Conservation (phyloP, 1,140 invertebrate genomes). For the Oncopodura yosiiana region DNA sequence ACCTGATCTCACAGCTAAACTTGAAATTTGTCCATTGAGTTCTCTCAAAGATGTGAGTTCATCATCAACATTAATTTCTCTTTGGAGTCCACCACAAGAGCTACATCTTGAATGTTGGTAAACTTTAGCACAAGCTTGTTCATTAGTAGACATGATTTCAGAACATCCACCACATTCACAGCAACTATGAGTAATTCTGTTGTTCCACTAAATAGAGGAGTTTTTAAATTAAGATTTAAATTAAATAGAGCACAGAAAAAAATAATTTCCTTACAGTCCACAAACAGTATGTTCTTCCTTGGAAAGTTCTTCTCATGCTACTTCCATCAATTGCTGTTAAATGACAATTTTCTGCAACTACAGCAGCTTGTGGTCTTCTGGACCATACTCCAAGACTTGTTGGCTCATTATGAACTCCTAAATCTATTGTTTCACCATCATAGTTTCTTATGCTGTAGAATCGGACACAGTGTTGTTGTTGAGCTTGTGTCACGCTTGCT, state of each 20-base stretch:
- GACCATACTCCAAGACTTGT: too few relatives aligned
- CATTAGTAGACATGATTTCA: background rate
- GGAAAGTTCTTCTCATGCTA: constrained; percentile 2
- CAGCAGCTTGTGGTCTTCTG: too few relatives aligned
- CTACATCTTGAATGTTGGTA: constrained; percentile 18
- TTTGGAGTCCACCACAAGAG: constrained; percentile 13
- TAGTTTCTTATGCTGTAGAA: too few relatives aligned
- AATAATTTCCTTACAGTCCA: too few relatives aligned
- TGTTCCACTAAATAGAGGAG: too few relatives aligned
- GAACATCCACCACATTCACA: constrained; percentile 23
- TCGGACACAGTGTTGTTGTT: too few relatives aligned
- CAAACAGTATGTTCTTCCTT: constrained; percentile 14
- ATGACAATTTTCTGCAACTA: constrained; percentile 11
- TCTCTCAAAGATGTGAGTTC: constrained; percentile 9
- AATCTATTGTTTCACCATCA: too few relatives aligned
- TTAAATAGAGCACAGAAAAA: too few relatives aligned
- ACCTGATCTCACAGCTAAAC: constrained; percentile 6
- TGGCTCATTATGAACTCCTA: too few relatives aligned
- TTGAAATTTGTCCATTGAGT: constrained; percentile 21
- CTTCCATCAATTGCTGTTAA: constrained; percentile 12
- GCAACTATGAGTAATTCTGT: constrained; percentile 9
- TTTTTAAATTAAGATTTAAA: too few relatives aligned
- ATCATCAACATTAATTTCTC: constrained; percentile 14
- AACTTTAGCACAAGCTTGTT: constrained; percentile 12
- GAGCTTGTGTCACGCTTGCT: too few relatives aligned